Evolutionary conservation across 1,140 invertebrate species (phyloP), one percentile per base, ranked within the genome.

Genomic region (Drosophila grimshawi): DNA sequence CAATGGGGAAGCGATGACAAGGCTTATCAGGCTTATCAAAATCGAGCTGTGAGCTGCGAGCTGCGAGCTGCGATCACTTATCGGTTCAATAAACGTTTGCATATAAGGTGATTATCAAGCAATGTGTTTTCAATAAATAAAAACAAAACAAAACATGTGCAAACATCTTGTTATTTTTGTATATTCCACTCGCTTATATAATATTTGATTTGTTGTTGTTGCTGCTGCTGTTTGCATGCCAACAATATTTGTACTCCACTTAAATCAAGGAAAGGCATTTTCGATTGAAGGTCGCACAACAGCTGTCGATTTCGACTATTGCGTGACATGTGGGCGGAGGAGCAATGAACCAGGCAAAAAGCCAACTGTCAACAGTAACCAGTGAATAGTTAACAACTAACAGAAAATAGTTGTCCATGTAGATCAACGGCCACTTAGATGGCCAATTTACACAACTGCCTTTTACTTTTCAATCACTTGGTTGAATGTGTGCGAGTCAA

Each of bases 401-500:
- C 45, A 45, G 64, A 19, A n/a, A 49, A 27, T 11, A 29, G 35
- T 43, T 33, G 27, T 64, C 39, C 35, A 37, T 46, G 39, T 35
- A 32, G 32, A 66, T 56, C 41, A 67, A 32, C 55, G 46, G 52
- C 52, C 63, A 65, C 32, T 51, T 56, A 48, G 78, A 56, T 76
- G 72, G 72, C 52, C 60, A 81, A 81, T 81, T 81, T 61, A 43
- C 63, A 37, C 68, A 57, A 74, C 63, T 70, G 80, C 80, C 80
- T 82, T 70, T 82, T 82, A 82, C 80, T 82, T 82, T 82, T 82
- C 75, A 82, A 78, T 19, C 19, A 74, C 75, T 70, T 78, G n/a
- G 37, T 53, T 43, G 39, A 8, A 74, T 30, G 11, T 37, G 39
- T 39, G 11, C 35, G 19, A 43, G 75, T 82, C 75, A 75, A 51